A percentile compares a stretch with the other conserved stretches of the same genome.
phyloP scores from a whole-genome alignment of 1,140 invertebrate species.

The Drosophila takahashii region DNA sequence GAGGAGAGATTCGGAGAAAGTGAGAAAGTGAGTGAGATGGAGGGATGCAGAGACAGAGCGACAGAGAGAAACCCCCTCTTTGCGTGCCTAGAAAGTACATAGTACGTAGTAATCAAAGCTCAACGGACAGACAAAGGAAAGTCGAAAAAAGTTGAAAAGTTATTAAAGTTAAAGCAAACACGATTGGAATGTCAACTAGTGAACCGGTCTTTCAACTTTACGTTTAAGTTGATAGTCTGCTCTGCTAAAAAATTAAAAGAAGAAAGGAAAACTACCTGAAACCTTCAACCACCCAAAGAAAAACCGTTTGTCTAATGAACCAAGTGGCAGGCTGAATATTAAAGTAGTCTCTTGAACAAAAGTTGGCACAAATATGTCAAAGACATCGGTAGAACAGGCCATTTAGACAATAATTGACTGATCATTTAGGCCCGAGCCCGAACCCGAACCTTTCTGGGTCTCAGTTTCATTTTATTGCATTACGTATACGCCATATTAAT shows the following conservation, averaged over 20 bases:
- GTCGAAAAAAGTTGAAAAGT: constrained; percentile 73
- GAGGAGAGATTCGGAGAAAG: not conserved
- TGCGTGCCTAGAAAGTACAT: constrained; percentile 43
- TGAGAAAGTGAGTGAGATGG: not conserved
- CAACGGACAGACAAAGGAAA: constrained; percentile 66
- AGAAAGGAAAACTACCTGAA: not conserved
- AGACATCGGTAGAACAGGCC: not conserved
- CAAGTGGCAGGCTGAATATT: constrained; percentile 19
- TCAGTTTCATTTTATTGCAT: constrained; percentile 49
- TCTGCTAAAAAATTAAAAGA: not conserved
- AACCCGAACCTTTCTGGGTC: not conserved
- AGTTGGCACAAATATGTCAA: constrained; percentile 1
- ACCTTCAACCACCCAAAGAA: not conserved
- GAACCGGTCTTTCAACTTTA: constrained; percentile 5
- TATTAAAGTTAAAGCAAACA: constrained; percentile 80
- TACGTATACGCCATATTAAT: constrained; percentile 42
- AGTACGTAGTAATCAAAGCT: constrained; percentile 72
- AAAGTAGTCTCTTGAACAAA: constrained; percentile 2
- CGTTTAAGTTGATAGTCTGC: constrained; percentile 13
- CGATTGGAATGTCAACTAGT: constrained; percentile 73
- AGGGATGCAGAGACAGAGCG: constrained; percentile 2
- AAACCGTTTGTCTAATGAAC: constrained; percentile 18
- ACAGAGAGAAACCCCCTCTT: not conserved
- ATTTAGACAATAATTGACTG: constrained; percentile 29
- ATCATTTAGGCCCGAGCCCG: not conserved